Evolutionary conservation across 2,888 invertebrate genomes (phyloP).

Genomic region (Beris chalybata): DNA sequence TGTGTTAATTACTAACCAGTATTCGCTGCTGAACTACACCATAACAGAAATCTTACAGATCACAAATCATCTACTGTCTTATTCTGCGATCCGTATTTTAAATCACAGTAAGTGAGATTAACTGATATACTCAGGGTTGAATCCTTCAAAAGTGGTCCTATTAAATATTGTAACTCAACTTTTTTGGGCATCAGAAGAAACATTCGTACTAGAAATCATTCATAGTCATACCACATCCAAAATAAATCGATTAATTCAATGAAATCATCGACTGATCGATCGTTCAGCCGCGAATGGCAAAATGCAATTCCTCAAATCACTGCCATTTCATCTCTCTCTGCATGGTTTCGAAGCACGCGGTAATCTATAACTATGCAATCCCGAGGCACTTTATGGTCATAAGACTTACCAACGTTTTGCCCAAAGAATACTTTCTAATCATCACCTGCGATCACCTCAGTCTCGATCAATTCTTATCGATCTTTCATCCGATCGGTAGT

Average conservation of each 20-base stretch:
- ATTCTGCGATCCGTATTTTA: too few relatives aligned
- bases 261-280: conserved; percentile 9
- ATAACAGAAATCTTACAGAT: too few relatives aligned
- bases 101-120: too few relatives aligned
- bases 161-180: background rate
- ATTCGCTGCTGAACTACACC: too few relatives aligned
- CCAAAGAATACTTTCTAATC: conserved; percentile 13
- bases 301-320: conserved; percentile 13
- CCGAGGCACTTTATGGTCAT: background rate
- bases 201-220: background rate
- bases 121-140: too few relatives aligned
- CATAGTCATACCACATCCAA: conserved; percentile 1
- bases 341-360: conserved; percentile 1
- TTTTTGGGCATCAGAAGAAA: background rate
- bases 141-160: too few relatives aligned
- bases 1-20: too few relatives aligned
- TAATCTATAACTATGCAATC: conserved; percentile 18
- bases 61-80: too few relatives aligned
- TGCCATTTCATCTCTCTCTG: conserved; percentile 7
- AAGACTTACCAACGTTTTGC: background rate
- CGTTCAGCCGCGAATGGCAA: background rate
- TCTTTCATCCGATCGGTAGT: conserved; percentile 4
- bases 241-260: conserved; percentile 7
- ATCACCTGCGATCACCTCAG: conserved; percentile 11
- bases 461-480: conserved; percentile 13